Conservation (phyloP, 2,113 vertebrate species). For the Psophia crepitans region DNA sequence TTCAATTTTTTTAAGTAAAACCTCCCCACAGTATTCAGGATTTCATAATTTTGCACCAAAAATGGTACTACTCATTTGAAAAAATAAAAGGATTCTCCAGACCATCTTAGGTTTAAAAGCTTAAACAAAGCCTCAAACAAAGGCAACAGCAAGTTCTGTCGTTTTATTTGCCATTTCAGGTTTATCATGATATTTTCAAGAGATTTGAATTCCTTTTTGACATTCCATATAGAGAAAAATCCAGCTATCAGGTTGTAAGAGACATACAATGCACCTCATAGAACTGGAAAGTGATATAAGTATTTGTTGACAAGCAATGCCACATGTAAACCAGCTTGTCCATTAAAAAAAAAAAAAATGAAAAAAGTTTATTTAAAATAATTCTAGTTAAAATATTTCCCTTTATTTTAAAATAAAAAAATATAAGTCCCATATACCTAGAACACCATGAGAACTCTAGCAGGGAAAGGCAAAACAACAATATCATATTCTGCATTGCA, state of each 20-base stretch:
- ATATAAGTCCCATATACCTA: background rate
- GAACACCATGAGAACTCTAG: background rate
- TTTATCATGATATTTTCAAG: background rate
- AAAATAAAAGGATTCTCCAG: background rate
- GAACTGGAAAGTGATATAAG: background rate
- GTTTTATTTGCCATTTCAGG: background rate
- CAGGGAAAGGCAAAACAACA: background rate
- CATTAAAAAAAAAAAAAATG: background rate
- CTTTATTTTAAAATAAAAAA: background rate
- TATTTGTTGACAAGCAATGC: background rate
- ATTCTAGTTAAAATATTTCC: background rate
- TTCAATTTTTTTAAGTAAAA: background rate
- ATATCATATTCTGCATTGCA: accelerated
- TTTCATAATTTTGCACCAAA: background rate
- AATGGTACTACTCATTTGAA: background rate
- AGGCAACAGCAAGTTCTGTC: background rate
- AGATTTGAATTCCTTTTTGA: background rate
- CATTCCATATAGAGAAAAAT: background rate
- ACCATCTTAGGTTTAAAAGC: background rate
- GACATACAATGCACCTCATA: background rate
- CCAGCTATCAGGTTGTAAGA: background rate
- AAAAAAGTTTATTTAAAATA: background rate
- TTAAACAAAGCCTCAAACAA: background rate
- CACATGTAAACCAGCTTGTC: background rate
- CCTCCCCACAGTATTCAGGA: background rate